These are phyloP conservation scores for Cancer borealis DNA, from an alignment of 2,888 invertebrate species.

Conservation along the genomic window DNA sequence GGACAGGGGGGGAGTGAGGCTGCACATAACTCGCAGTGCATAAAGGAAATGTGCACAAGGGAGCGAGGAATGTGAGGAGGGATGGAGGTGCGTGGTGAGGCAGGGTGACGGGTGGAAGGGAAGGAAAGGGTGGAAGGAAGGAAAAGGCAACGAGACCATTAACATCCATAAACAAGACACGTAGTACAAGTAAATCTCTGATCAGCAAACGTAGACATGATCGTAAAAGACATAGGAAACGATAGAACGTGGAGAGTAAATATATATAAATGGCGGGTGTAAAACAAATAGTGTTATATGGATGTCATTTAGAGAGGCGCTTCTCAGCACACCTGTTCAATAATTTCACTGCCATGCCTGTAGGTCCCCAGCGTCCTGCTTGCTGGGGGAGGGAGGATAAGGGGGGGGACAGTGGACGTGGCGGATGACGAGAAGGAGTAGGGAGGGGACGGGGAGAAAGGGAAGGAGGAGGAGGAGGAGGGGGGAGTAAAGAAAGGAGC, in stretches of 20 bases:
- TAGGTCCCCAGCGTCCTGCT: neutral
- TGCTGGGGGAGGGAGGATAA: neutral
- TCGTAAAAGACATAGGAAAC: neutral
- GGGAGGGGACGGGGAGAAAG: neutral
- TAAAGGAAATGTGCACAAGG: neutral
- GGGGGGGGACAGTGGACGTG: neutral
- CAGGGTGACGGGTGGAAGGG: neutral
- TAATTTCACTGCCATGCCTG: neutral
- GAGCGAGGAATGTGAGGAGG: neutral
- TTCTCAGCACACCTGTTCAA: neutral
- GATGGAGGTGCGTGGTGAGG: neutral
- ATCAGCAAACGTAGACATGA: neutral
- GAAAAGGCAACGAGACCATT: neutral
- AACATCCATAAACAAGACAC: neutral
- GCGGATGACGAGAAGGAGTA: neutral
- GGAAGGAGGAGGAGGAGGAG: neutral
- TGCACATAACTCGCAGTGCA: neutral
- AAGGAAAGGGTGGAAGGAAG: neutral
- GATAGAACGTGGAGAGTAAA: neutral
- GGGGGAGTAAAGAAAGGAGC: slow-evolving; percentile 1
- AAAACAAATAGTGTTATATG: neutral
- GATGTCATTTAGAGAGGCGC: slow-evolving; percentile 7
- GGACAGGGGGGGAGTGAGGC: neutral
- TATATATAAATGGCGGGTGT: neutral
- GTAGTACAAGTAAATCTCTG: neutral